Conservation (phyloP, 2,113 vertebrate species). For the Cheirogaleus medius region DNA sequence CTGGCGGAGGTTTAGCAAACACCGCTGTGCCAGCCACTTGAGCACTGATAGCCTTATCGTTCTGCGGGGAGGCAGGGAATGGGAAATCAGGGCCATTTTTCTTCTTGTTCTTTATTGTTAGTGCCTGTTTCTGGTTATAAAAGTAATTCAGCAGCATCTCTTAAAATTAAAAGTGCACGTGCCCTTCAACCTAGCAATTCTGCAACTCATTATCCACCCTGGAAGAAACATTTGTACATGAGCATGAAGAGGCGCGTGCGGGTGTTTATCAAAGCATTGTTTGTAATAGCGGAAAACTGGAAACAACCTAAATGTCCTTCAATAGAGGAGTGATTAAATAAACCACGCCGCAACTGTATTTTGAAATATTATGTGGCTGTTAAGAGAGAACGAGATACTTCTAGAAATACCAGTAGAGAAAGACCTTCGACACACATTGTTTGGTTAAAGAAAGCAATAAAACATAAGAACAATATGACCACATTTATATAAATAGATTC, state of each 20-base stretch:
- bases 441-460: not conserved
- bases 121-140: slow-evolving; percentile 54
- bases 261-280: slow-evolving; percentile 54
- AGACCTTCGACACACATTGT: not conserved
- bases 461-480: not conserved
- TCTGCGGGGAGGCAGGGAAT: not conserved
- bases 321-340: not conserved
- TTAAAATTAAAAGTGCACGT: slow-evolving; percentile 59
- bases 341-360: fast-evolving
- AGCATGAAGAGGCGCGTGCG: not conserved
- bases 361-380: not conserved
- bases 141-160: slow-evolving; percentile 25
- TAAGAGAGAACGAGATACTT: not conserved
- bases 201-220: slow-evolving; percentile 29
- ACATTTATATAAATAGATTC: slow-evolving; percentile 14
- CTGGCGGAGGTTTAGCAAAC: not conserved
- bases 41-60: not conserved
- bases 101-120: not conserved
- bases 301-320: slow-evolving; percentile 57
- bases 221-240: not conserved
- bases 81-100: not conserved
- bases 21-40: fast-evolving
- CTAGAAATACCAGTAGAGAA: not conserved
- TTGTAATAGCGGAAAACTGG: not conserved
- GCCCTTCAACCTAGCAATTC: slow-evolving; percentile 54